Conservation (phyloP, 2,113 vertebrate genomes). For the Mus pahari region DNA sequence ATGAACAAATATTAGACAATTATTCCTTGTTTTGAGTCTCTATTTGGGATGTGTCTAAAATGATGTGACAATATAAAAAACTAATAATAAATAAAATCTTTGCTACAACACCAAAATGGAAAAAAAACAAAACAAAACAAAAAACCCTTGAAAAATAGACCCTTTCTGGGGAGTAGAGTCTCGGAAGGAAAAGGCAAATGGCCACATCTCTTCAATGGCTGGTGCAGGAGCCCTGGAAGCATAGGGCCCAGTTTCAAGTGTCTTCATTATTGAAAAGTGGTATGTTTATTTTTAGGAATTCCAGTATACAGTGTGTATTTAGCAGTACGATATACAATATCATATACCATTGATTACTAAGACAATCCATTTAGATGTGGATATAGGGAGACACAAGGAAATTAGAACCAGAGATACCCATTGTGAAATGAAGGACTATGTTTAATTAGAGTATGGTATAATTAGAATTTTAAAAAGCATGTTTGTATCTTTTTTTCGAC, state of each 20-base stretch:
- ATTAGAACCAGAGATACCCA: background rate
- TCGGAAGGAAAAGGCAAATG: no score
- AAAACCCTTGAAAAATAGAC: no score
- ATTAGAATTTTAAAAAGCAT: slow-evolving; percentile 16
- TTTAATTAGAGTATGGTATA: background rate
- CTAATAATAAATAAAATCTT: background rate
- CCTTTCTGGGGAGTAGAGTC: background rate
- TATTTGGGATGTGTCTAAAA: background rate
- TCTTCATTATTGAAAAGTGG: background rate
- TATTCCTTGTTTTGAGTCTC: background rate
- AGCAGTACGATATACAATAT: background rate
- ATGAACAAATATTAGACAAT: background rate
- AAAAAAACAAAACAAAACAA: background rate
- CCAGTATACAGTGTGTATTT: background rate
- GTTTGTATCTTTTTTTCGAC: slow-evolving; percentile 27
- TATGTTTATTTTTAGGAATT: background rate
- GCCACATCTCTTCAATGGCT: no score
- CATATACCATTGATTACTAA: background rate
- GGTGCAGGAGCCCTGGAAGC: background rate
- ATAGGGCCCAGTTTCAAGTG: background rate
- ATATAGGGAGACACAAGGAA: background rate
- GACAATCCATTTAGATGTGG: background rate
- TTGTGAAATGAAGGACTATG: background rate
- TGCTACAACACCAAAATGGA: background rate
- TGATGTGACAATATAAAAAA: background rate